These are phyloP conservation scores for Myotis lucifugus DNA, from an alignment of 2,113 vertebrate species.

Conservation along the genomic window DNA sequence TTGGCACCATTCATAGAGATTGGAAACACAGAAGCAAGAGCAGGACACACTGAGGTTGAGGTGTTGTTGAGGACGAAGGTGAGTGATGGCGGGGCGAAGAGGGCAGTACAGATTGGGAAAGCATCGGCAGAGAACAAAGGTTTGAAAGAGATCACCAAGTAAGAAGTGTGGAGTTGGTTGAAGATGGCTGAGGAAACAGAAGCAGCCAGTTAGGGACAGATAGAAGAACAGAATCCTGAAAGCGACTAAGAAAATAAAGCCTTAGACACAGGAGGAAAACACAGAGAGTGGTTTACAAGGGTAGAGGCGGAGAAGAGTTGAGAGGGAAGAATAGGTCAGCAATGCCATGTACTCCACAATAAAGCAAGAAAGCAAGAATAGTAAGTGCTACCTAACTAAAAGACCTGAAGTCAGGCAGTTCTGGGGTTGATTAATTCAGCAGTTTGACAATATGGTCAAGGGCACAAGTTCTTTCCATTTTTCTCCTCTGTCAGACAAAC, in stretches of 20 bases:
- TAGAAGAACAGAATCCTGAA: neutral
- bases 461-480: neutral
- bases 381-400: neutral
- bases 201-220: neutral
- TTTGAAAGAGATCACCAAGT: neutral
- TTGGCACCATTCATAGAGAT: neutral
- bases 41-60: neutral
- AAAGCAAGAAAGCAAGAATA: neutral
- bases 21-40: neutral
- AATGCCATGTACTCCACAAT: neutral
- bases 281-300: neutral
- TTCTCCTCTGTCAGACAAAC: neutral
- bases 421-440: neutral
- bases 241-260: neutral
- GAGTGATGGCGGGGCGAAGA: neutral
- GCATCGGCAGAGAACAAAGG: neutral
- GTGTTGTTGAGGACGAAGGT: rapidly evolving
- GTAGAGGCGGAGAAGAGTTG: neutral
- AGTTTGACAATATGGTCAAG: neutral
- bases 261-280: neutral
- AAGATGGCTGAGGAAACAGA: neutral
- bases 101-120: neutral
- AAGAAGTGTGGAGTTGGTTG: neutral
- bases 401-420: neutral
- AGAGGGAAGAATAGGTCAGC: neutral